phyloP scores from a whole-genome alignment of 1,140 invertebrate species.

The Anoplolepis gracilipes region DNA sequence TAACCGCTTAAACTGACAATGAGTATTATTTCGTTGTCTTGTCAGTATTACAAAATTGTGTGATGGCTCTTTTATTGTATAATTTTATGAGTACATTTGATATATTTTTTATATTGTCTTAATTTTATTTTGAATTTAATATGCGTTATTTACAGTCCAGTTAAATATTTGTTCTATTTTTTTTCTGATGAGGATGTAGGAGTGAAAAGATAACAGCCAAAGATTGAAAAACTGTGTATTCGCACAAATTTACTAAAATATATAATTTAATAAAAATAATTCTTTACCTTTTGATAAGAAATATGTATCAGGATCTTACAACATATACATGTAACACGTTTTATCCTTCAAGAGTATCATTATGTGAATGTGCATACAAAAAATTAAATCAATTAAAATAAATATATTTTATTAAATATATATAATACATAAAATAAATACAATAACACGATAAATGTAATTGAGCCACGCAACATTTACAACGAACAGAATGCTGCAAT shows the following conservation, averaged over 20 bases:
- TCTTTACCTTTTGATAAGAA: no score
- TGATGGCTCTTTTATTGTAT: background rate
- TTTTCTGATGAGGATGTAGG: background rate
- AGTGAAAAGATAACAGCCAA: background rate
- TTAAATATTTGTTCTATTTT: background rate
- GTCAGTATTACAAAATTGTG: background rate
- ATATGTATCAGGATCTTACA: no score
- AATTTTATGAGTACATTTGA: background rate
- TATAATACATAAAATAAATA: background rate
- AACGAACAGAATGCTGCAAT: background rate
- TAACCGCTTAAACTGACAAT: no score
- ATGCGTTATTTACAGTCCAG: background rate
- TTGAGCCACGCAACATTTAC: background rate
- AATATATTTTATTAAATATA: background rate
- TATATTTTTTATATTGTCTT: background rate
- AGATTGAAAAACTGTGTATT: background rate
- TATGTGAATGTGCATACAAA: background rate
- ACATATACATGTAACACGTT: no score
- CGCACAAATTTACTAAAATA: background rate
- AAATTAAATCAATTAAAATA: no score
- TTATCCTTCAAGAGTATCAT: no score
- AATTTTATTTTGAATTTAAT: background rate
- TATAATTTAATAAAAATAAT: no score
- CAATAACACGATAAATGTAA: background rate
- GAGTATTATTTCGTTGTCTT: no score